Percentiles rank a stretch among this genome's conserved stretches.
These are phyloP conservation scores for Anthophora plumipes DNA, from an alignment of 2,888 invertebrate genomes.

Conservation along the genomic window DNA sequence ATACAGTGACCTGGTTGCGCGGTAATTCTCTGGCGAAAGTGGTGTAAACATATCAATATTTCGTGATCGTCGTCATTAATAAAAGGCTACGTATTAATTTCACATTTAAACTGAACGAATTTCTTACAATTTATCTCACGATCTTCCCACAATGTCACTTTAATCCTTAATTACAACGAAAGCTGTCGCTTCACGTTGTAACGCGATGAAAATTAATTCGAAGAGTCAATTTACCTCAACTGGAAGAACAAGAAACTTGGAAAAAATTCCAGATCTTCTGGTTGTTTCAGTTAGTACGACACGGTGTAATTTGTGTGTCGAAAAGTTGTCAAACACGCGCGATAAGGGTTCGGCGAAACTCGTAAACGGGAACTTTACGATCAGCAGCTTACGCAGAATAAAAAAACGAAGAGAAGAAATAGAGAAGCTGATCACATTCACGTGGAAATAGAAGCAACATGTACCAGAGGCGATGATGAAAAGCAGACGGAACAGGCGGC, in stretches of 20 bases:
- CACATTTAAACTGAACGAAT: neutral
- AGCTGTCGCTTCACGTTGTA: no score
- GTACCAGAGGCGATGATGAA: slow-evolving; percentile 29
- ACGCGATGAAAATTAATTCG: no score
- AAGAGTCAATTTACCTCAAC: no score
- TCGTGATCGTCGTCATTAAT: neutral
- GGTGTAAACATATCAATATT: neutral
- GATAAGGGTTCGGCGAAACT: slow-evolving; percentile 43
- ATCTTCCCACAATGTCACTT: no score
- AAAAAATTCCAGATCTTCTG: no score
- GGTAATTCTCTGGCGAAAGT: neutral
- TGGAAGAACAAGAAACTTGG: no score
- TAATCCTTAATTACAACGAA: no score
- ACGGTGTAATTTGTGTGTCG: neutral
- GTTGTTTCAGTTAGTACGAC: no score
- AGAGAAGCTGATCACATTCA: slow-evolving; percentile 63
- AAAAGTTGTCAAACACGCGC: slow-evolving; percentile 27
- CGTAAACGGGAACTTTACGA: slow-evolving; percentile 69
- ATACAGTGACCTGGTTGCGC: neutral
- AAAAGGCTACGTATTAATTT: neutral
- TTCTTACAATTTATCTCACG: neutral
- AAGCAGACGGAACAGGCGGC: neutral
- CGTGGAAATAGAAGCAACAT: slow-evolving; percentile 45
- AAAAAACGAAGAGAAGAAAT: no score
- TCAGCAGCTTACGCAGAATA: slow-evolving; percentile 62